Conservation (phyloP, 2,888 invertebrate species). For the Phortica magna region DNA sequence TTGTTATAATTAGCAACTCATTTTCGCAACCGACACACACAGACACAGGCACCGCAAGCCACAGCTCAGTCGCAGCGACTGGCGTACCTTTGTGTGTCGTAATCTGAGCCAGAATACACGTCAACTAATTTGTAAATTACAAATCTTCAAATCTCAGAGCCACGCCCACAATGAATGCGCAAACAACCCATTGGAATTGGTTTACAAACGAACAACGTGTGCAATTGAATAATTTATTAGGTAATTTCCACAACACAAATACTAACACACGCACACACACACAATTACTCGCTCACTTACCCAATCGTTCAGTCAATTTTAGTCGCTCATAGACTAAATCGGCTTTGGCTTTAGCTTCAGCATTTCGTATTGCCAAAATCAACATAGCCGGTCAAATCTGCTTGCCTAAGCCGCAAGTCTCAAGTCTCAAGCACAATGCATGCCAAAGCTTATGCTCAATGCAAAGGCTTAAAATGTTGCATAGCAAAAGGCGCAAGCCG, state of each 20-base stretch:
- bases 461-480: conserved; percentile 1
- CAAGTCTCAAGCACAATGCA: conserved; percentile 21
- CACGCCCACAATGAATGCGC: conserved; percentile 17
- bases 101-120: no score
- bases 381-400: conserved; percentile 7
- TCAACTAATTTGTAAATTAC: conserved; percentile 15
- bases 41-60: not conserved
- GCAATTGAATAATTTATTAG: conserved; percentile 22
- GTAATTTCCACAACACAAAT: conserved; percentile 5
- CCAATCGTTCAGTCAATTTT: no score
- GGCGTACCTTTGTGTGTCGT: not conserved
- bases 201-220: not conserved
- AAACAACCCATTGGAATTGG: conserved; percentile 7
- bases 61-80: not conserved
- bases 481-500: conserved; percentile 15
- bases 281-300: no score
- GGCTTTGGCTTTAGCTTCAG: conserved; percentile 3
- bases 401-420: conserved; percentile 15
- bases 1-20: conserved; percentile 12
- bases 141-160: conserved; percentile 15
- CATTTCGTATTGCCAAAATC: no score
- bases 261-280: not conserved
- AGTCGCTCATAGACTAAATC: no score
- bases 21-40: not conserved
- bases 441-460: not conserved